Base-by-base conservation (phyloP, 2,113 vertebrate species). In the Rhinopithecus roxellana region DNA sequence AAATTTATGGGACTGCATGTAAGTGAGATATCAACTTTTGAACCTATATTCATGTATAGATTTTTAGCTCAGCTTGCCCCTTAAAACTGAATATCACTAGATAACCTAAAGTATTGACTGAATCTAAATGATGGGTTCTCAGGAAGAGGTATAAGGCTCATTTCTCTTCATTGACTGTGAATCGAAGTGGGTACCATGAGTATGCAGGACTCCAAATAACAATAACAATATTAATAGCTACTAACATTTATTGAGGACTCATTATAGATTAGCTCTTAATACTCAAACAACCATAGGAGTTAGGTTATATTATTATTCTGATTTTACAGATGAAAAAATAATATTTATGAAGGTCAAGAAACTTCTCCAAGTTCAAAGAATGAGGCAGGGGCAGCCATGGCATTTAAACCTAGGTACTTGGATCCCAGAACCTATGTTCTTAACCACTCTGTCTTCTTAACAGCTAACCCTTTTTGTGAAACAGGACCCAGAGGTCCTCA, bases 11-110 rank as follows among this genome's bases (percentile, higher is more conserved):
- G 64, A n/a, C 93, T 85, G 92, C 95, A 96, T 13, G 14, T 96
- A 97, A 97, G 94, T 97, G 95, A 98, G 84, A 94, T 95, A 95
- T 97, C 97, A 98, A 97, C 92, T 97, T 98, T 92, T 97, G 96
- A 96, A 97, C 97, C 90, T 96, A 96, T 94, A 97, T 97, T 98
- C 94, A 90, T 90, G 78, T 96, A 98, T 98, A 72, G 97, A 98
- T 98, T 97, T 98, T 98, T 97, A 97, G 89, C 95, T 94, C 97
- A 96, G 88, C 95, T 97, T 98, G 96, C 90, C 87, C 96, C 96
- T 97, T 97, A 98, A 95, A 97, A 95, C 90, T 97, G 98, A 97
- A 89, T 96, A 96, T 96, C 87, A 96, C 94, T 94, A 96, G 97
- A 96, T 94, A 98, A 94, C 94, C 90, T 45, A 85, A 64, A 78